Evolutionary conservation across 1,140 invertebrate species (phyloP).

Genomic region (Lucilia cuprina): DNA sequence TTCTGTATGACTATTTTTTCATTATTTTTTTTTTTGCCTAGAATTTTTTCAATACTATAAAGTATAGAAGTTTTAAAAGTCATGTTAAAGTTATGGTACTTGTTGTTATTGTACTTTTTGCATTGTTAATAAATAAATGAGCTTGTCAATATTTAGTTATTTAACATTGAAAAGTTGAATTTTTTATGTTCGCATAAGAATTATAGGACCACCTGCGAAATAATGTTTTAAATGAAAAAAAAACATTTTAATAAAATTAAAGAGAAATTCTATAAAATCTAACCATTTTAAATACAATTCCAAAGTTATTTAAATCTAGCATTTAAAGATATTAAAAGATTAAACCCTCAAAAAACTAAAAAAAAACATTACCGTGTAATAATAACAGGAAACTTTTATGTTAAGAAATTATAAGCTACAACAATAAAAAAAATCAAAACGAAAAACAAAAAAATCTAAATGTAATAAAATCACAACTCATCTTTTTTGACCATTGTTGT

Average conservation of each 20-base stretch:
- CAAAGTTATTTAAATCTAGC: neutral
- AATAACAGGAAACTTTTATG: neutral
- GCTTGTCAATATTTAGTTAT: slow-evolving; percentile 39
- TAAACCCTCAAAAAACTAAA: too few relatives aligned
- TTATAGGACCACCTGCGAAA: slow-evolving; percentile 31
- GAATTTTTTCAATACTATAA: neutral
- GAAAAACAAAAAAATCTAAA: neutral
- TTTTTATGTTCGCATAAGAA: neutral
- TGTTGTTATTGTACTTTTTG: neutral
- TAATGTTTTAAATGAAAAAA: neutral
- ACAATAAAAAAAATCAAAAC: too few relatives aligned
- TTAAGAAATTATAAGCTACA: too few relatives aligned
- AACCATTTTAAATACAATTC: neutral
- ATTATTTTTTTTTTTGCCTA: neutral
- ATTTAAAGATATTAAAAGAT: too few relatives aligned
- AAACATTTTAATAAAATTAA: neutral
- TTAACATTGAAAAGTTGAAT: slow-evolving; percentile 16
- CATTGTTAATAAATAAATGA: slow-evolving; percentile 36
- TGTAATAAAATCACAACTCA: slow-evolving; percentile 6
- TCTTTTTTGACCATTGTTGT: neutral
- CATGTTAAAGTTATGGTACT: neutral
- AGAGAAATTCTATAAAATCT: neutral
- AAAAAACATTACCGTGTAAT: neutral
- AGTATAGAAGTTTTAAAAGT: neutral
- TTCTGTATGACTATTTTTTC: neutral